A percentile compares a stretch with the other conserved stretches of the same genome.
Evolutionary conservation across 2,797 vertebrate genomes (phyloP).

Genomic region (Champsocephalus gunnari): DNA sequence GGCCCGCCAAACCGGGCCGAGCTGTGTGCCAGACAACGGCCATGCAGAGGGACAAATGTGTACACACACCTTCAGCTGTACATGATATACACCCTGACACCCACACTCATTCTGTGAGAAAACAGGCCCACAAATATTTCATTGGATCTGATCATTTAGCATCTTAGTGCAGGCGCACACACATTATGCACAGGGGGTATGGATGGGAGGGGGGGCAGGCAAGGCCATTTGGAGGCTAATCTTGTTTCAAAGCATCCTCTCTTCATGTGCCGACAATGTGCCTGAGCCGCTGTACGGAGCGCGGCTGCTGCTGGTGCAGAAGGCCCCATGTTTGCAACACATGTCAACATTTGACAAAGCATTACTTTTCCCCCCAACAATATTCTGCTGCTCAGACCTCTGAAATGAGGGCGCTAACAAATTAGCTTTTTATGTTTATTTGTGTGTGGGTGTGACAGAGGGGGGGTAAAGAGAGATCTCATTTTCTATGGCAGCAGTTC

Average conservation of each 20-base stretch:
- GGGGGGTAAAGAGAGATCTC: conserved; percentile 47
- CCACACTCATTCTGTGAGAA: conserved; percentile 51
- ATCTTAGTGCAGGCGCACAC: conserved; percentile 45
- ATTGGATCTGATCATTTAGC: conserved; percentile 69
- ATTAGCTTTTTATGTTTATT: conserved; percentile 88
- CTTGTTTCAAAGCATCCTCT: conserved; percentile 83
- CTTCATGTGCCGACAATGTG: conserved; percentile 79
- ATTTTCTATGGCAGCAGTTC: conserved; percentile 69
- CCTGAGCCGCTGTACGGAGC: conserved; percentile 68
- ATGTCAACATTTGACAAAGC: conserved; percentile 88
- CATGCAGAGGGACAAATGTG: conserved; percentile 47
- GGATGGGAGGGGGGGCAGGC: conserved; percentile 44
- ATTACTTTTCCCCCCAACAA: conserved; percentile 77
- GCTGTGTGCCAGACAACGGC: conserved; percentile 53
- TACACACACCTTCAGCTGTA: conserved; percentile 44
- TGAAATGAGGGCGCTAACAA: conserved; percentile 84
- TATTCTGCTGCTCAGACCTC: conserved; percentile 79
- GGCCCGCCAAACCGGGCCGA: conserved; percentile 45
- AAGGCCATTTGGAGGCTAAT: conserved; percentile 82
- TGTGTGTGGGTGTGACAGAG: conserved; percentile 84
- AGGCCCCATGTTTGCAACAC: conserved; percentile 83
- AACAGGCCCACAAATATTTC: conserved; percentile 68
- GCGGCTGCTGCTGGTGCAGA: conserved; percentile 68
- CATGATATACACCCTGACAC: conserved; percentile 50
- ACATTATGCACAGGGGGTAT: conserved; percentile 66